Conservation (phyloP, 2,888 invertebrate genomes). For the Pharmacophagus antenor region DNA sequence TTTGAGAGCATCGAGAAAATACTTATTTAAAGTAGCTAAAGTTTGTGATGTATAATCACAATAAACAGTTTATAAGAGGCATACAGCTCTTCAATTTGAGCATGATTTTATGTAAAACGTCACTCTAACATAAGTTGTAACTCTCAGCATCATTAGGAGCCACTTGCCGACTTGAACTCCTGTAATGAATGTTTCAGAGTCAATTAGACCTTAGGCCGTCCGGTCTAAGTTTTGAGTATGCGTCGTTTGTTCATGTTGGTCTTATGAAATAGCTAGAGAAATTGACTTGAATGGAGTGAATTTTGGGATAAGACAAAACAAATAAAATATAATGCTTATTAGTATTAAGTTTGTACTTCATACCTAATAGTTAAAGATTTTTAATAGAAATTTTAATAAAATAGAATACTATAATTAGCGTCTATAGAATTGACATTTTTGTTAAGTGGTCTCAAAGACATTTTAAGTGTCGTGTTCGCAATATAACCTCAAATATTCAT, state of each 20-base stretch:
- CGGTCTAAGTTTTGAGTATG: conserved; percentile 36
- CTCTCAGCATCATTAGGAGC: conserved; percentile 41
- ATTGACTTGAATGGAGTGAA: conserved; percentile 20
- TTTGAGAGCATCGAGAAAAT: too few species aligned
- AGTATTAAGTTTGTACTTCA: neutral
- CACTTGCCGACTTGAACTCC: conserved; percentile 42
- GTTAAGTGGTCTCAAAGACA: too few species aligned
- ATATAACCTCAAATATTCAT: too few species aligned
- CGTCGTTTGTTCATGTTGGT: conserved; percentile 29
- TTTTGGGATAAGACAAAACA: neutral
- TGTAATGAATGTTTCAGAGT: conserved; percentile 44
- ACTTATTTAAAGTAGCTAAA: too few species aligned
- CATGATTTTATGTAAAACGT: conserved; percentile 17
- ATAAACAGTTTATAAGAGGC: neutral
- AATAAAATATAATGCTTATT: neutral
- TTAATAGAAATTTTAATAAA: too few species aligned
- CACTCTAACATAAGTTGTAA: conserved; percentile 34
- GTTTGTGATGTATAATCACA: too few species aligned
- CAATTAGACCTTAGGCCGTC: conserved; percentile 40
- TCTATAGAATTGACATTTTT: too few species aligned
- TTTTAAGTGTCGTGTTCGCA: too few species aligned
- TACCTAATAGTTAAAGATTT: too few species aligned
- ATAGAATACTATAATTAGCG: too few species aligned
- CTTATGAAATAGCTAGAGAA: conserved; percentile 8
- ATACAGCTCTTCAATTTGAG: conserved; percentile 8